phyloP scores from a whole-genome alignment of 2,113 vertebrate genomes.

The Neogale vison region DNA sequence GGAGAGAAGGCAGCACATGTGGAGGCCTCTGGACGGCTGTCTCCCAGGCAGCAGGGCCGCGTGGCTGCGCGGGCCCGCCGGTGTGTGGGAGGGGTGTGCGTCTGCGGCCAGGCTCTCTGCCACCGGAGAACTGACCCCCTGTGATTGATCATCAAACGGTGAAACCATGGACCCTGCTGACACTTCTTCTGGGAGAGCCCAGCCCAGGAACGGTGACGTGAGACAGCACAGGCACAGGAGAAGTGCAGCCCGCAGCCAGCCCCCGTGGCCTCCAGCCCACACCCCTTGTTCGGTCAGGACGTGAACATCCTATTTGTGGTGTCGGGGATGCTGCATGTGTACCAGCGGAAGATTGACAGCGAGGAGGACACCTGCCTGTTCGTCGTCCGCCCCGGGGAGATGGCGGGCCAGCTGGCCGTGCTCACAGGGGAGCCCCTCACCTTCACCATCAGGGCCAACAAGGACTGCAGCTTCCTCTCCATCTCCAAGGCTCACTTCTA shows the following conservation, averaged over 20 bases:
- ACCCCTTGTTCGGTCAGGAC: conserved; percentile 84
- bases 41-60: too few relatives aligned
- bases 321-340: conserved; percentile 93
- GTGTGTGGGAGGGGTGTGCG: neutral
- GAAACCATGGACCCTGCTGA: too few relatives aligned
- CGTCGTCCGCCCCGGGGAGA: conserved; percentile 92
- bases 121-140: neutral
- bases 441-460: conserved; percentile 93
- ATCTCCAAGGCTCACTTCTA: conserved; percentile 97
- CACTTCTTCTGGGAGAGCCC: too few relatives aligned
- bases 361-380: conserved; percentile 94
- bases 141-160: too few relatives aligned
- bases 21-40: too few relatives aligned
- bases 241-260: too few relatives aligned
- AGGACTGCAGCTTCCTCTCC: conserved; percentile 94
- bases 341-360: conserved; percentile 93
- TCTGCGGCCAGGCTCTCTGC: neutral
- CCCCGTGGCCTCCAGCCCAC: neutral
- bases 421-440: conserved; percentile 97
- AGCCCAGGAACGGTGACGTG: neutral
- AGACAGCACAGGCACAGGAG: neutral
- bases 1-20: too few relatives aligned
- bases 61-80: too few relatives aligned
- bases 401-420: conserved; percentile 95
- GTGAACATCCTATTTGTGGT: conserved; percentile 94